Evolutionary conservation across 2,888 invertebrate genomes (phyloP), one percentile per base, ranked within the genome.

Genomic region (Lobophora halterata): DNA sequence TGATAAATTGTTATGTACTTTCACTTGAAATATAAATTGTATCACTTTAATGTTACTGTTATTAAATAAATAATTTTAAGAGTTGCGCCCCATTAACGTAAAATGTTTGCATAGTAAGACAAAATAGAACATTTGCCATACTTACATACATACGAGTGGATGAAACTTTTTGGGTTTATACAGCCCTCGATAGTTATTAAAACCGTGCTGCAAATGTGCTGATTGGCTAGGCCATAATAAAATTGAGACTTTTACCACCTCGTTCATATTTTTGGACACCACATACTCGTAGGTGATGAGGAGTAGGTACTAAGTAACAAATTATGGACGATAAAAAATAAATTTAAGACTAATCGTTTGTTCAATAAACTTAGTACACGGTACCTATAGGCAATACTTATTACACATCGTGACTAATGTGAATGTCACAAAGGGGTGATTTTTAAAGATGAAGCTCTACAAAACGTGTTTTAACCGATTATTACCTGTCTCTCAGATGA

Each of bases 151-250:
- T n/a, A n/a, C n/a, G n/a, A n/a, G n/a, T n/a, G n/a, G n/a, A n/a
- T n/a, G n/a, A n/a, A n/a, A n/a, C n/a, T n/a, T 74, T 72, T 77
- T 79, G 80, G 79, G 78, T 75, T 76, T 78, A 75, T 79, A 80
- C 68, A 72, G 64, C 71, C 79, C 75, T 59, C 30, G 13, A 61
- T 71, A 65, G 59, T 58, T 65, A 64, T 64, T 55, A 61, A 26
- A 35, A 16, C 8, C 14, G 35, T 34, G 14, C 16, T 29, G 61
- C 59, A 54, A 49, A 41, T 55, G 51, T 54, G 53, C 56, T 54
- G 52, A 49, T 49, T 62, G 69, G 65, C 67, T 52, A 54, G 55
- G 67, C 65, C 65, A 61, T 55, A 33, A 52, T 51, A 52, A 32
- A 55, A 45, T 46, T 57, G 47, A 61, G 40, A 57, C 37, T 34